Conservation (phyloP, 2,113 vertebrate genomes). For the Sinosuthora webbiana region DNA sequence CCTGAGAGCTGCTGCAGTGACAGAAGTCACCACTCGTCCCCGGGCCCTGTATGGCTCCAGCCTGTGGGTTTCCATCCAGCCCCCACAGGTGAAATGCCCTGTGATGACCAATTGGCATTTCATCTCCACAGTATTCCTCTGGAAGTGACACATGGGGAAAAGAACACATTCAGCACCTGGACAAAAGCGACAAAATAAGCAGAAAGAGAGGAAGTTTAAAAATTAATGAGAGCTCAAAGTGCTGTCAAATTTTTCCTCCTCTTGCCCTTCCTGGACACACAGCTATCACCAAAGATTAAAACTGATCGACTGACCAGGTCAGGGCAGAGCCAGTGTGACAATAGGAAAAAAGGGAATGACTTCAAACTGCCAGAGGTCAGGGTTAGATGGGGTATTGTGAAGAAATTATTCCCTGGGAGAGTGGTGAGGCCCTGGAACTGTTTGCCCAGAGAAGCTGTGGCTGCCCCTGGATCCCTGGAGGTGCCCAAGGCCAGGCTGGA, state of each 20-base stretch:
- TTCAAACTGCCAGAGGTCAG: neutral
- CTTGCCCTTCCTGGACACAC: neutral
- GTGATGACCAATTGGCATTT: neutral
- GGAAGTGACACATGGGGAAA: neutral
- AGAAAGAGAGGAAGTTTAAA: slow-evolving; percentile 57
- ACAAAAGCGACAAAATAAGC: slow-evolving; percentile 38
- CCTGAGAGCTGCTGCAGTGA: neutral
- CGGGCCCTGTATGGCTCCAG: neutral
- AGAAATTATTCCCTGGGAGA: neutral
- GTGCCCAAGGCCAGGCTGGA: neutral
- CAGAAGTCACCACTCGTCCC: neutral
- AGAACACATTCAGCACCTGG: neutral
- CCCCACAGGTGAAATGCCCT: neutral
- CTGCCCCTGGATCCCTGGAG: neutral
- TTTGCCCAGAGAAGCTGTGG: neutral
- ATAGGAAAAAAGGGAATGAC: neutral
- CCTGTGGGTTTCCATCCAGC: neutral
- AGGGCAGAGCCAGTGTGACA: neutral
- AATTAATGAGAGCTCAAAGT: slow-evolving; percentile 39
- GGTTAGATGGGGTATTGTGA: neutral
- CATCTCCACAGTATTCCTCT: neutral
- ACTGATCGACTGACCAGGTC: neutral
- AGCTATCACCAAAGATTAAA: slow-evolving; percentile 14
- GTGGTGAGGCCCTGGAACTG: neutral
- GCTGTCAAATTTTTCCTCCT: neutral